phyloP scores from a whole-genome alignment of 2,113 vertebrate species.

The Lamprologus sp. region DNA sequence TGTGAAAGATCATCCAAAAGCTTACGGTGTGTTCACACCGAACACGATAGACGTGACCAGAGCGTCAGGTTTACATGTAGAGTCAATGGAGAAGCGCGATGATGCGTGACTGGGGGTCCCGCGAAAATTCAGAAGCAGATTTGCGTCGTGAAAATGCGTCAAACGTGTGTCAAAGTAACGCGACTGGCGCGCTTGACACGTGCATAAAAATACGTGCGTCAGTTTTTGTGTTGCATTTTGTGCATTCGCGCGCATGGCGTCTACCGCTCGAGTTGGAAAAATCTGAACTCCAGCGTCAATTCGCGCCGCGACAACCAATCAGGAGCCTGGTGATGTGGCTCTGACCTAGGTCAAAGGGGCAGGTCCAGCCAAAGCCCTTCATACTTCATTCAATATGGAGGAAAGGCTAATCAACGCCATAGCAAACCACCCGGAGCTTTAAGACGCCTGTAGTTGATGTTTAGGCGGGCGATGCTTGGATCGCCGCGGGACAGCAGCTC shows the following conservation, averaged over 20 bases:
- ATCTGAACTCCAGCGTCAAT: not conserved
- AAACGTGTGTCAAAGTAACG: rapidly evolving
- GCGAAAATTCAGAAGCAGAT: not conserved
- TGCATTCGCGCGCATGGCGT: rapidly evolving
- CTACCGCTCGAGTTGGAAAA: not conserved
- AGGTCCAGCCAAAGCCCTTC: rapidly evolving
- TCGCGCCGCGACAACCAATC: rapidly evolving
- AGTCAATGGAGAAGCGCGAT: rapidly evolving
- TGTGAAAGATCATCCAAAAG: rapidly evolving
- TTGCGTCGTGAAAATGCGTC: rapidly evolving
- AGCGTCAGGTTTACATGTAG: rapidly evolving
- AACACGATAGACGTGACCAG: rapidly evolving
- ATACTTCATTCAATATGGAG: not conserved
- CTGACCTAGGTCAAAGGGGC: not conserved
- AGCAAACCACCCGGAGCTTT: rapidly evolving
- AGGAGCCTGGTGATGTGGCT: rapidly evolving
- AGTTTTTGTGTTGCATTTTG: not conserved
- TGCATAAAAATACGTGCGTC: too few relatives aligned
- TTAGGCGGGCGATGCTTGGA: rapidly evolving
- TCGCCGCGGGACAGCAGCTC: rapidly evolving
- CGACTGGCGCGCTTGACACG: too few relatives aligned
- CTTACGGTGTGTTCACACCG: rapidly evolving
- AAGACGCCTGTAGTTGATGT: rapidly evolving
- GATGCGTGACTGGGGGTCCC: rapidly evolving
- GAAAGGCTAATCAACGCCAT: rapidly evolving